Percentiles rank a stretch among this genome's conserved stretches.
phyloP scores from a whole-genome alignment of 2,797 vertebrate species.

The Rhinella marina region DNA sequence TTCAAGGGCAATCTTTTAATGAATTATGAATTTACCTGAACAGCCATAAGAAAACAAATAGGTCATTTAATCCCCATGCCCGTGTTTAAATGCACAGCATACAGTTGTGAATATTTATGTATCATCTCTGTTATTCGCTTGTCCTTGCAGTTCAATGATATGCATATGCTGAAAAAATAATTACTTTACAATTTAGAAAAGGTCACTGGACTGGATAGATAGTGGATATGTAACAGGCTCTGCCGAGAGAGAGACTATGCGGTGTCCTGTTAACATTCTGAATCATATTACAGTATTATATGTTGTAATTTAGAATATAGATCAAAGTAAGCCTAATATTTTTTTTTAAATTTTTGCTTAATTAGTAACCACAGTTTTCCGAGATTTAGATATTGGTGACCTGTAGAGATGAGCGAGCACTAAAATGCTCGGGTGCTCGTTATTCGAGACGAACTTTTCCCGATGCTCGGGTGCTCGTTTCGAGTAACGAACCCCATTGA shows the following conservation, averaged over 20 bases:
- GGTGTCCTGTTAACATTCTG: not conserved
- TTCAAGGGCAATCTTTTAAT: conserved; percentile 14
- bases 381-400: too few species aligned
- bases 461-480: too few species aligned
- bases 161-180: not conserved
- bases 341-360: too few species aligned
- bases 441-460: too few species aligned
- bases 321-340: not conserved
- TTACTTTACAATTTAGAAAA: not conserved
- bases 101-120: not conserved
- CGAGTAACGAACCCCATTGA: too few species aligned
- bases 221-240: not conserved
- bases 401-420: too few species aligned
- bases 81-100: not conserved
- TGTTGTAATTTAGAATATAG: not conserved
- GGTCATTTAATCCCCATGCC: not conserved
- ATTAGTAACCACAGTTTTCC: too few species aligned
- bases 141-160: not conserved
- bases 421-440: too few species aligned
- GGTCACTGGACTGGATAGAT: not conserved
- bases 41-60: conserved; percentile 3
- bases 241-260: not conserved
- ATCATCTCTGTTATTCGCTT: not conserved
- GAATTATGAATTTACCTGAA: conserved; percentile 12
- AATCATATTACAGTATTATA: not conserved